Evolutionary conservation across 2,797 vertebrate species (phyloP).

Genomic region (Enteromius trimaculatus): DNA sequence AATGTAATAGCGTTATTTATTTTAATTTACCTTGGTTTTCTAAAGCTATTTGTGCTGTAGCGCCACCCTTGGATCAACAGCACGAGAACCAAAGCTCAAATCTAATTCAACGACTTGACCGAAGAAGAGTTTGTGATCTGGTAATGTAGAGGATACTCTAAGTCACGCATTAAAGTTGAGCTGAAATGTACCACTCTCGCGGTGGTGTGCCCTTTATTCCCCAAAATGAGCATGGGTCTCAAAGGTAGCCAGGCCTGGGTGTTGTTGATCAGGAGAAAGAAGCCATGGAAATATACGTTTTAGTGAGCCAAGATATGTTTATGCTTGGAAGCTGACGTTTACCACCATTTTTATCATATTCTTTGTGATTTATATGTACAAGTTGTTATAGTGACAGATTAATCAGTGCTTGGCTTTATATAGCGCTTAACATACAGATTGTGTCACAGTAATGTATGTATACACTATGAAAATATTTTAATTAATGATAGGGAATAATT

Average conservation of each 20-base stretch:
- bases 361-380: background rate
- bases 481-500: background rate
- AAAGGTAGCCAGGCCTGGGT: background rate
- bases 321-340: background rate
- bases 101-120: no score
- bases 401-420: background rate
- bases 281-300: background rate
- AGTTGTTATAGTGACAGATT: background rate
- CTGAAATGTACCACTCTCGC: background rate
- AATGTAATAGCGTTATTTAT: no score
- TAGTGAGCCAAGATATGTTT: background rate
- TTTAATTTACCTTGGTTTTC: no score
- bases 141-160: background rate
- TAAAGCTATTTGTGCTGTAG: no score
- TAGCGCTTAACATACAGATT: no score
- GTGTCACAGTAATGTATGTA: no score
- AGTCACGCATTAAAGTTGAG: background rate
- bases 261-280: background rate
- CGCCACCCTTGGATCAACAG: no score
- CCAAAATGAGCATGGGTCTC: background rate
- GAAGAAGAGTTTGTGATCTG: background rate
- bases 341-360: background rate
- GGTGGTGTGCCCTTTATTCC: background rate
- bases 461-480: background rate
- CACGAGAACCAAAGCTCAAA: no score